A percentile compares a stretch with the other conserved stretches of the same genome.
phyloP scores from a whole-genome alignment of 2,113 vertebrate genomes.

The Notarius quadriscutis region DNA sequence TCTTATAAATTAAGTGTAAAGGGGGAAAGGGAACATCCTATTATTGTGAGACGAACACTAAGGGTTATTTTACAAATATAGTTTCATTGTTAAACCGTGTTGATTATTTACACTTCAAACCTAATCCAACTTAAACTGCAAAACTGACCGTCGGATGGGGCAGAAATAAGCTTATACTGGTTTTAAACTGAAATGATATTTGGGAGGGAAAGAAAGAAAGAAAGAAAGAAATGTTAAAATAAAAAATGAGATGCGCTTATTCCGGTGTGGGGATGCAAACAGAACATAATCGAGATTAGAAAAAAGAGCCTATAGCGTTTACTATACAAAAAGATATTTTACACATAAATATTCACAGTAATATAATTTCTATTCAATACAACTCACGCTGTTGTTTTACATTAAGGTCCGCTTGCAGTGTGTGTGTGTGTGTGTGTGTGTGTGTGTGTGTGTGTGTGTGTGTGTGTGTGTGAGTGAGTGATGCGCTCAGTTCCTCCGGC shows the following conservation, averaged over 20 bases:
- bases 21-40: conserved; percentile 74
- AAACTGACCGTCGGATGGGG: background rate
- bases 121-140: conserved; percentile 13
- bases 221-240: conserved; percentile 18
- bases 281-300: conserved; percentile 40
- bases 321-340: conserved; percentile 75
- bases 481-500: conserved; percentile 53
- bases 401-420: conserved; percentile 66
- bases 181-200: background rate
- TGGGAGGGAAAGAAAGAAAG: background rate
- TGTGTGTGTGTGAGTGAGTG: conserved; percentile 50
- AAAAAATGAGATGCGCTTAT: conserved; percentile 26
- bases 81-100: conserved; percentile 51
- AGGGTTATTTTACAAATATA: conserved; percentile 81
- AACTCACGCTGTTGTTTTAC: conserved; percentile 89
- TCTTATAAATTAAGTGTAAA: conserved; percentile 85
- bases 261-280: conserved; percentile 45
- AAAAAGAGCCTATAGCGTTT: conserved; percentile 53
- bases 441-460: conserved; percentile 37
- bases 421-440: conserved; percentile 27
- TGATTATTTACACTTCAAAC: conserved; percentile 59
- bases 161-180: too few relatives aligned
- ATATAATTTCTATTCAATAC: conserved; percentile 78
- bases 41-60: conserved; percentile 76
- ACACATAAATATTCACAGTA: conserved; percentile 90